A percentile compares a stretch with the other conserved stretches of the same genome.
Conservation (phyloP, 2,888 invertebrate species). For the Tetropium fuscum region DNA sequence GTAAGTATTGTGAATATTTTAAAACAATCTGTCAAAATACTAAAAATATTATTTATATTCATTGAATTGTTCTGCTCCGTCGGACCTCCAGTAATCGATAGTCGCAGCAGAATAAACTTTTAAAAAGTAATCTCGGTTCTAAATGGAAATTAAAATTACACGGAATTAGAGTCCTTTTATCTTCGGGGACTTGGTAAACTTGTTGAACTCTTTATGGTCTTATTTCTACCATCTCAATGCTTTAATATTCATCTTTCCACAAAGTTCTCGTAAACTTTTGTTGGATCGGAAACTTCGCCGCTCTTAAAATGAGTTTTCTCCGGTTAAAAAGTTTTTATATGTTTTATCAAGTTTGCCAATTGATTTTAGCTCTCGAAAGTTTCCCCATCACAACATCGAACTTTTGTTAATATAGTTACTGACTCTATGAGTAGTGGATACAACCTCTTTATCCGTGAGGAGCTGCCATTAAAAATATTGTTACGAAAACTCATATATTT, state of each 20-base stretch:
- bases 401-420: too few relatives aligned
- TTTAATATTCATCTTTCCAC: slow-evolving; percentile 43
- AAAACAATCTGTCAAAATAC: too few relatives aligned
- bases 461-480: too few relatives aligned
- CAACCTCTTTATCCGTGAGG: too few relatives aligned
- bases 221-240: slow-evolving; percentile 38
- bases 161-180: slow-evolving; percentile 25
- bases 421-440: too few relatives aligned
- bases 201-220: slow-evolving; percentile 35
- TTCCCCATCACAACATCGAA: too few relatives aligned
- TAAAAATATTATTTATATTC: too few relatives aligned
- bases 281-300: slow-evolving; percentile 39
- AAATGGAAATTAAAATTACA: slow-evolving; percentile 29
- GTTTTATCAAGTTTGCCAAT: slow-evolving; percentile 43
- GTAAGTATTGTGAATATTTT: slow-evolving; percentile 65
- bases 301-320: slow-evolving; percentile 50
- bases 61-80: too few relatives aligned
- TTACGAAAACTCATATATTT: too few relatives aligned
- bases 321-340: slow-evolving; percentile 42
- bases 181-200: slow-evolving; percentile 33
- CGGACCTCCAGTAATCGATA: too few relatives aligned
- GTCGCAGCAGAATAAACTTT: slow-evolving; percentile 5
- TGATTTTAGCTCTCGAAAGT: slow-evolving; percentile 41
- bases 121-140: slow-evolving; percentile 22
- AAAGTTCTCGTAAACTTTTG: slow-evolving; percentile 33